Evolutionary conservation across 2,888 invertebrate genomes (phyloP).

Genomic region (Brachypalpus laphriformis): DNA sequence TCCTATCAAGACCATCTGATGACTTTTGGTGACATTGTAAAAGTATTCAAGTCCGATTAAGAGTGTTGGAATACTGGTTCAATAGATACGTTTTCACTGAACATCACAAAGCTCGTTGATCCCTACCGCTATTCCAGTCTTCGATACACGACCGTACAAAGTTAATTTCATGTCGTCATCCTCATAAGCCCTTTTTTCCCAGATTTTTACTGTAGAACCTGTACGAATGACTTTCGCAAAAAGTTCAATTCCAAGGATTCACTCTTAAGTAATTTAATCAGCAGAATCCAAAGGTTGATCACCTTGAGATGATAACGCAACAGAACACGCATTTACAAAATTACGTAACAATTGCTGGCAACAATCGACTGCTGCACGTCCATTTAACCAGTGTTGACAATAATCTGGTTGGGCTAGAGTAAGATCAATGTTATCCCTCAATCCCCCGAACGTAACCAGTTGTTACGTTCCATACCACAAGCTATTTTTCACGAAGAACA

Average conservation of each 20-base stretch:
- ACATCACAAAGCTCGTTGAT: too few species aligned
- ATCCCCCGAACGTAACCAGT: conserved; percentile 36
- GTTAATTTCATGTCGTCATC: too few species aligned
- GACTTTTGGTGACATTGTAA: too few species aligned
- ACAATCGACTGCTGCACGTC: conserved; percentile 46
- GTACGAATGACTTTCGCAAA: conserved; percentile 24
- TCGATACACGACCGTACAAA: too few species aligned
- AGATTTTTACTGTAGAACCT: background rate
- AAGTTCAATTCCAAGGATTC: conserved; percentile 22
- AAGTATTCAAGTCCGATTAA: too few species aligned
- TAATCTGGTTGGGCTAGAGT: conserved; percentile 53
- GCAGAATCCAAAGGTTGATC: conserved; percentile 55
- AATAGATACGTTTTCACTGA: too few species aligned
- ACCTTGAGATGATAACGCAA: conserved; percentile 68
- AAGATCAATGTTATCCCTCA: conserved; percentile 53
- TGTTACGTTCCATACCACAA: conserved; percentile 7
- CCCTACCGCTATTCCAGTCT: too few species aligned
- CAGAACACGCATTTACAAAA: conserved; percentile 58
- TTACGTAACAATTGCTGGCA: conserved; percentile 67
- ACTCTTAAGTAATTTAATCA: conserved; percentile 42
- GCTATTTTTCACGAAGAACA: conserved; percentile 56
- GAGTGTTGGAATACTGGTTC: too few species aligned
- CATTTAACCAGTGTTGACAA: conserved; percentile 66
- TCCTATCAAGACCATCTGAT: too few species aligned
- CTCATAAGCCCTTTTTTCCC: too few species aligned